Evolutionary conservation across 2,797 vertebrate species (phyloP), one percentile per base, ranked within the genome.

Genomic region (Esox lucius): DNA sequence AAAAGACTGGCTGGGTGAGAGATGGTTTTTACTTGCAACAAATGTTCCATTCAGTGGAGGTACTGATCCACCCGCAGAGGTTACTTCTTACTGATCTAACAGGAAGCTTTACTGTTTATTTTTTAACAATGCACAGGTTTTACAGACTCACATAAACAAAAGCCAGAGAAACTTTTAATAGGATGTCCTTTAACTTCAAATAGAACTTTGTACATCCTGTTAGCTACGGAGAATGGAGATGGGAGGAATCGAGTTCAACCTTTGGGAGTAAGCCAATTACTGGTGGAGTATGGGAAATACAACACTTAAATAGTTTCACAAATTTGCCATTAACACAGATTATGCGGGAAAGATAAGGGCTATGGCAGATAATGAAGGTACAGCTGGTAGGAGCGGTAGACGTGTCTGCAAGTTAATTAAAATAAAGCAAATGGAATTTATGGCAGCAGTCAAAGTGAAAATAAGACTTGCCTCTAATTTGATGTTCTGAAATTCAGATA

Each of bases 361-460:
- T 56, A 75, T 49, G 53, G 74, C 77, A 53, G 79, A 80, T 87
- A 88, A 89, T 88, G 83, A 87, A 83, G 76, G 69, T 16, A 61
- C 77, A 78, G 76, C 28, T 78, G 70, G 73, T 78, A 84, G 72
- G 83, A 85, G 87, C 80, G 80, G 79, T 80, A 73, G n/a, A 74
- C 68, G 61, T 68, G 67, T 81, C 80, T 75, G 39, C 48, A 62
- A 42, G 74, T 86, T 89, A 86, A 91, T 92, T 89, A 84, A 87
- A 87, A 33, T 0, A 68, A 80, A 75, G 53, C 75, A 79, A 83
- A 74, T n/a, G 9, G 46, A 76, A 35, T 5, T 31, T 26, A 26
- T 65, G 71, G 74, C 2, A 53, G 53, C 3, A 3, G 67, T 70
- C 22, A 49, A 75, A 75, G 56, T 65, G 74, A 83, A 80, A 80